Evolutionary conservation across 2,888 invertebrate genomes (phyloP), one percentile per base, ranked within the genome.

Genomic region (Aspidiotus rigidus): DNA sequence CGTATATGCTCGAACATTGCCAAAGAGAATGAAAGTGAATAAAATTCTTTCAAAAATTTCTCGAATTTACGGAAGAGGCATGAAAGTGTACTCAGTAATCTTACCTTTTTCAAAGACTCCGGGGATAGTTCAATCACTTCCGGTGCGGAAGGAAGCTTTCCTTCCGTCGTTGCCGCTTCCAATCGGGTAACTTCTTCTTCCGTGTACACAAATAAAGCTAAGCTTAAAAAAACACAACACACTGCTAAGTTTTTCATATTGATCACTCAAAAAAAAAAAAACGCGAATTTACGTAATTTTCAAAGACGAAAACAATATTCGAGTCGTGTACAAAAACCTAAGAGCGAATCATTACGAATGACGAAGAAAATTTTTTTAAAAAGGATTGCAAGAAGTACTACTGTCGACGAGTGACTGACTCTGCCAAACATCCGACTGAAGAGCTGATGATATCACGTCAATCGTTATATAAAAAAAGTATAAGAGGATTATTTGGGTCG

Each of bases 381-480:
- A 28, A 28, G 28, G 28, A 28, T 28, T 28, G 28, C 28, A 28
- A 28, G 28, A n/a, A 11, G 49, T 13, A 49, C 49, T 49, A n/a
- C 49, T 13, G 49, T 49, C 49, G 49, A 49, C n/a, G 49, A 49
- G 49, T 49, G 49, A 39, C 59, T 10, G 44, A 44, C 44, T 66
- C 28, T 59, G 66, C 59, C 66, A 59, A 57, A 57, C 57, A 57
- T 66, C 13, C 49, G 42, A 66, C 66, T 66, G 66, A 66, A 57
- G 59, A 59, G 49, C 39, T 49, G 59, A 49, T 57, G 57, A 66
- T 66, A 66, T 57, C 66, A 56, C 44, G 66, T 44, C 66, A 66
- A 66, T 66, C 56, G 66, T 59, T 66, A 66, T 66, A 66, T 66
- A 57, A 66, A 55, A 66, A 66, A 66, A 66, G 59, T 59, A 59